Base-by-base conservation (phyloP, 2,113 vertebrate species). In the Prinia subflava region DNA sequence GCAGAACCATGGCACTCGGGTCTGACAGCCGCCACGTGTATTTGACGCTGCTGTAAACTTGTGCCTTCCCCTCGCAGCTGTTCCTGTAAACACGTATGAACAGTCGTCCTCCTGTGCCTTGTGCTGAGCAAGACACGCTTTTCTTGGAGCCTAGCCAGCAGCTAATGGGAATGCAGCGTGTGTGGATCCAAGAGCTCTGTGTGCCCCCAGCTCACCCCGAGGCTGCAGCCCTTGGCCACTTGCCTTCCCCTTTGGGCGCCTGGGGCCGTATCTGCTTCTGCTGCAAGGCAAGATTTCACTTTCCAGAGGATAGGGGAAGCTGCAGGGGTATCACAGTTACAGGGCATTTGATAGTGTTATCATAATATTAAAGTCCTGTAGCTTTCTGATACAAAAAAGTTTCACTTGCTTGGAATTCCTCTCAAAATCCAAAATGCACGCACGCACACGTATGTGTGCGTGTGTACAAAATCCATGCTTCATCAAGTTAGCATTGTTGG, bases 71-170 rank as follows among this genome's bases (percentile, higher is more conserved):
- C 65, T 68, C n/a, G 2, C 81, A 64, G 84, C 84, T 75, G 83
- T 31, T 86, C 59, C 93, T 90, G 77, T 52, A 80, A 85, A 95
- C 73, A 74, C 2, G 1, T 57, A 78, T 76, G 85, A 96, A 59
- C 30, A 74, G 92, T 46, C 8, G 0, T 92, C 62, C 95, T 97
- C 90, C 60, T 24, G 91, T 46, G 87, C 79, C 96, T 69, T 55
- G 18, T 20, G 92, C 90, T 42, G 82, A 92, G 89, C 75, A 7
- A 80, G 70, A 37, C 49, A 14, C 55, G 84, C 93, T 97, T 56
- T 92, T 60, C 75, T 87, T 97, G 96, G 96, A 96, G 69, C 31
- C 31, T 0, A 17, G 97, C 95, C 96, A 97, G 84, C 10, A 8
- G 82, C 81, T 94, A n/a, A 70, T 57, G 83, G 83, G 83, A 56